Conservation (phyloP, 2,113 vertebrate genomes). For the Halichoeres trimaculatus region DNA sequence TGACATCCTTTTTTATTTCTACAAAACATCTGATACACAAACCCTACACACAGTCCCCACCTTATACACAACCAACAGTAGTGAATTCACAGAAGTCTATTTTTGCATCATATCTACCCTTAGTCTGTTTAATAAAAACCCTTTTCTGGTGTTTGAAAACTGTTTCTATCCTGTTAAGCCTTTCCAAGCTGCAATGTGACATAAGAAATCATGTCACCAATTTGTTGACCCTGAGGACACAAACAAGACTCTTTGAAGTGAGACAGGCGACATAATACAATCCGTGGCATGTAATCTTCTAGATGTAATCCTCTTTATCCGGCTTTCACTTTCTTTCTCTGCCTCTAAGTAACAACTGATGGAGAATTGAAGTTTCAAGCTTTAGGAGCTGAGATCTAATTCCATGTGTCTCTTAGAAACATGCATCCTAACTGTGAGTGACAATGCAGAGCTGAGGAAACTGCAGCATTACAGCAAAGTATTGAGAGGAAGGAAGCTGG, state of each 20-base stretch:
- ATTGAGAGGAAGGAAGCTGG: no score
- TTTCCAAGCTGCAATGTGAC: neutral
- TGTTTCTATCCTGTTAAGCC: neutral
- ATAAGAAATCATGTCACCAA: constrained; percentile 21
- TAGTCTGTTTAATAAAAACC: no score
- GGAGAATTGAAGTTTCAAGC: neutral
- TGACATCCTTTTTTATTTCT: no score
- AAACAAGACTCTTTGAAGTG: neutral
- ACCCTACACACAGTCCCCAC: no score
- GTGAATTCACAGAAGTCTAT: neutral
- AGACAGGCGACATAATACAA: neutral
- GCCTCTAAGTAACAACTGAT: neutral
- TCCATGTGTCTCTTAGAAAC: no score
- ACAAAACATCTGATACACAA: neutral
- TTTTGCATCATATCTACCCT: neutral
- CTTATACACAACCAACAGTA: neutral
- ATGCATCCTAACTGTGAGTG: no score
- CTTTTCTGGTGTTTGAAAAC: neutral
- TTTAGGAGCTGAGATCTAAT: neutral
- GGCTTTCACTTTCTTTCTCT: constrained; percentile 5
- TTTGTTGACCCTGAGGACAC: constrained; percentile 2
- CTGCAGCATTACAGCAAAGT: neutral
- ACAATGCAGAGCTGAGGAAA: neutral
- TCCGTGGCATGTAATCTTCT: constrained; percentile 50
- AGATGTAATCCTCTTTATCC: constrained; percentile 42